These are phyloP conservation scores for Seira ritae DNA, from an alignment of 2,888 invertebrate genomes.

Conservation along the genomic window DNA sequence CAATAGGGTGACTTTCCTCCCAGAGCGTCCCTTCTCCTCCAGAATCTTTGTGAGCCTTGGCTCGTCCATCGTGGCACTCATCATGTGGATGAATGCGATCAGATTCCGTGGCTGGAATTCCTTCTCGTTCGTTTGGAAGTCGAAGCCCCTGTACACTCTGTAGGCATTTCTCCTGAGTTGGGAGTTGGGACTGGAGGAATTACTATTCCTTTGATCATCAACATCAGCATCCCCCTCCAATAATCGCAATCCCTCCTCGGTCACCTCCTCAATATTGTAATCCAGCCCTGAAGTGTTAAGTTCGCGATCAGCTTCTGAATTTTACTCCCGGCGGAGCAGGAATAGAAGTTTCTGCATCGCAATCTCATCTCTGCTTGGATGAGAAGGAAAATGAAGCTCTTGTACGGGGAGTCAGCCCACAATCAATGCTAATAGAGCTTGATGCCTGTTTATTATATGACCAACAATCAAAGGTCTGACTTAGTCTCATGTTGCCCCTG, in stretches of 20 bases:
- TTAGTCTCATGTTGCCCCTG: too few relatives aligned
- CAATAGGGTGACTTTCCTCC: constrained; percentile 47
- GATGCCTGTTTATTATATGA: too few relatives aligned
- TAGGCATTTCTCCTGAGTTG: background rate
- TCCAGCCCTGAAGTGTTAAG: constrained; percentile 45
- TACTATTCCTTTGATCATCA: background rate
- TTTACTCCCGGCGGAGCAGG: background rate
- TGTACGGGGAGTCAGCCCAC: constrained; percentile 53
- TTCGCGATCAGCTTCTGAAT: constrained; percentile 23
- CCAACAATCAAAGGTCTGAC: too few relatives aligned
- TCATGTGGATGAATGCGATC: constrained; percentile 51
- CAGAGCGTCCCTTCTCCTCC: constrained; percentile 22
- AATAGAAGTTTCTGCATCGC: too few relatives aligned
- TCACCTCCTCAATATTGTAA: constrained; percentile 41
- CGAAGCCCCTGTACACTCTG: constrained; percentile 42
- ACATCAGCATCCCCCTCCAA: background rate
- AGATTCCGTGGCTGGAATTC: constrained; percentile 44
- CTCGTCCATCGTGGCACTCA: constrained; percentile 50
- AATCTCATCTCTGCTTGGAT: constrained; percentile 59
- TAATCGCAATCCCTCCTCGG: background rate
- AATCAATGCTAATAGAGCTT: too few relatives aligned
- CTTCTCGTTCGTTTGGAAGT: constrained; percentile 22
- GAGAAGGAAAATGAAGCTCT: constrained; percentile 52
- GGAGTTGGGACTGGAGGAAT: background rate
- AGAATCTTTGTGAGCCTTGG: constrained; percentile 22